A percentile compares a stretch with the other conserved stretches of the same genome.
phyloP scores from a whole-genome alignment of 2,888 invertebrate species.

The Geophilus truncorum region DNA sequence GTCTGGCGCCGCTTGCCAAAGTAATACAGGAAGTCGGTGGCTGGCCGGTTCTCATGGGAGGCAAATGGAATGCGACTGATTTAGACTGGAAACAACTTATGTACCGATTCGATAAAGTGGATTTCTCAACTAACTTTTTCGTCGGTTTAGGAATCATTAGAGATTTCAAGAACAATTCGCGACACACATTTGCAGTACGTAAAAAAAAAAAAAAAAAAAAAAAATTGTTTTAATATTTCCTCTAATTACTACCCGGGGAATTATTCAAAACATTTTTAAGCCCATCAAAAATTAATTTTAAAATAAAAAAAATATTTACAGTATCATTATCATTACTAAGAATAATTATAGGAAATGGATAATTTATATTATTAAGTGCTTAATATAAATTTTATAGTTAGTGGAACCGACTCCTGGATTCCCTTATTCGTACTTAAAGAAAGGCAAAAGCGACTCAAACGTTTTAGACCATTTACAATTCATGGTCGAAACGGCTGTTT shows the following conservation, averaged over 20 bases:
- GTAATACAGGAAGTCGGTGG: slow-evolving; percentile 75
- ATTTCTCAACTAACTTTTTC: slow-evolving; percentile 84
- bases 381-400: too few species aligned
- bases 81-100: slow-evolving; percentile 79
- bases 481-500: slow-evolving; percentile 70
- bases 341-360: too few species aligned
- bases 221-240: too few species aligned
- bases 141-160: slow-evolving; percentile 83
- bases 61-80: slow-evolving; percentile 59
- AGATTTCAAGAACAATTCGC: slow-evolving; percentile 82
- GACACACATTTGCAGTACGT: slow-evolving; percentile 76
- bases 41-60: slow-evolving; percentile 84
- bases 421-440: background rate
- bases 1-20: slow-evolving; percentile 63
- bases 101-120: slow-evolving; percentile 70
- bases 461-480: slow-evolving; percentile 59
- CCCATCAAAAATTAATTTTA: too few species aligned
- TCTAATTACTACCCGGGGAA: too few species aligned
- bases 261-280: too few species aligned
- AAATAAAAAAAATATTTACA: too few species aligned
- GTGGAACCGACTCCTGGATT: background rate
- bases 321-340: too few species aligned
- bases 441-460: slow-evolving; percentile 61
- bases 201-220: too few species aligned
- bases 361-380: too few species aligned